Conservation (phyloP, 30 jellyfish, hydroid and myxozoan species). For the Pseudorhiza aurosa region DNA sequence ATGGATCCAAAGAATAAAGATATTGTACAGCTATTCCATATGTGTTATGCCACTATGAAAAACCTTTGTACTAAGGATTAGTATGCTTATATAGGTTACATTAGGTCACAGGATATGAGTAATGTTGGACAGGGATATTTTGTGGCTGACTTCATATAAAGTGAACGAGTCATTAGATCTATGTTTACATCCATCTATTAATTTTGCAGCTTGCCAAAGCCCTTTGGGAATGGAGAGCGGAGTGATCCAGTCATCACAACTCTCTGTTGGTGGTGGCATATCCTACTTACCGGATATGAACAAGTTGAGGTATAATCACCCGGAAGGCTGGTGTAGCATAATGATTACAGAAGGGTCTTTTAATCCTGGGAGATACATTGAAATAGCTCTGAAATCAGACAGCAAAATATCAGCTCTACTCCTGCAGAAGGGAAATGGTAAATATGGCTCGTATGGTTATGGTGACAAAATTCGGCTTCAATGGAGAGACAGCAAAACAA, state of each 20-base stretch:
- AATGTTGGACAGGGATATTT: no score
- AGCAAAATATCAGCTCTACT: slow-evolving; percentile 2
- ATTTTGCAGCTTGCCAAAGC: slow-evolving; percentile 29
- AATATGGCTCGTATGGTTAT: not conserved
- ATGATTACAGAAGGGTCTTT: not conserved
- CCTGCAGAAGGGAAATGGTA: not conserved
- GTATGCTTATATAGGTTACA: no score
- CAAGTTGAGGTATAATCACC: not conserved
- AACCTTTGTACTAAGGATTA: no score
- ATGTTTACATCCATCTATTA: not conserved
- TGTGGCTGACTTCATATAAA: no score
- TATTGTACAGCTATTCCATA: no score
- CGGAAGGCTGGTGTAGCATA: slow-evolving; percentile 15
- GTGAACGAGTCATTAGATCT: no score
- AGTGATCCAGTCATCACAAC: slow-evolving; percentile 43
- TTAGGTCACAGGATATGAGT: no score
- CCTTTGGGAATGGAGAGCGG: slow-evolving; percentile 81
- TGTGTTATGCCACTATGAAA: no score
- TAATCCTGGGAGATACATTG: not conserved
- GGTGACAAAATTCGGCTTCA: slow-evolving; percentile 9
- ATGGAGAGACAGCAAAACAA: not conserved
- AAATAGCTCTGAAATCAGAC: not conserved
- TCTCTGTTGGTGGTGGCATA: not conserved
- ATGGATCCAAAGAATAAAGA: no score
- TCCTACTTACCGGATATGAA: not conserved